A percentile compares a stretch with the other conserved stretches of the same genome.
phyloP scores from a whole-genome alignment of 2,113 vertebrate species.

The Siniperca chuatsi region DNA sequence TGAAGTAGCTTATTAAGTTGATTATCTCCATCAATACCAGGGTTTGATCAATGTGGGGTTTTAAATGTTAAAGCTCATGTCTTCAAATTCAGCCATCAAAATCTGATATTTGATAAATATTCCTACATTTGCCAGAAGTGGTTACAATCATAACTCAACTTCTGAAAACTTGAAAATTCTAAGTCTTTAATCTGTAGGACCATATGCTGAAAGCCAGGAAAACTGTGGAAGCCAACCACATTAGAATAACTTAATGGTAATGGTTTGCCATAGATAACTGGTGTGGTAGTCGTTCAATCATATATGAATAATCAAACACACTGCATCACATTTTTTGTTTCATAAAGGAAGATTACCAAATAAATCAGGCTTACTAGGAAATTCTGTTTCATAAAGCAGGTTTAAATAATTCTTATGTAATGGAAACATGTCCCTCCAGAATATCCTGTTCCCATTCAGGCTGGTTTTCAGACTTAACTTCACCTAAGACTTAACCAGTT shows the following conservation, averaged over 20 bases:
- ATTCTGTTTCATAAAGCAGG: background rate
- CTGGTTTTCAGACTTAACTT: background rate
- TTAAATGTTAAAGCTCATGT: background rate
- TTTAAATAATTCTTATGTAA: background rate
- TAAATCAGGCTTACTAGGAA: background rate
- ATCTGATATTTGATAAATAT: background rate
- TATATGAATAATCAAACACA: background rate
- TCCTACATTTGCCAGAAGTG: background rate
- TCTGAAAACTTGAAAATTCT: background rate
- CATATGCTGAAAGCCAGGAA: background rate
- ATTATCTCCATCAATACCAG: constrained; percentile 9
- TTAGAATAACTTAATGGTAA: background rate
- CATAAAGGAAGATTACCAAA: background rate
- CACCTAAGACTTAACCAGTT: background rate
- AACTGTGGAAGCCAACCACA: background rate
- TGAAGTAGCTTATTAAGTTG: background rate
- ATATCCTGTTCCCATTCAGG: background rate
- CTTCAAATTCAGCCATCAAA: background rate
- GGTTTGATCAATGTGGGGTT: background rate
- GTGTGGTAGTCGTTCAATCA: background rate
- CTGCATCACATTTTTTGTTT: background rate
- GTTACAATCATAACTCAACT: too few species aligned
- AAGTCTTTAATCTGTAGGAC: background rate
- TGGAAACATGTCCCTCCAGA: background rate
- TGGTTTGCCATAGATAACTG: too few species aligned